Evolutionary conservation across 2,888 invertebrate species (phyloP).

Genomic region (Stenotaenia linearis): DNA sequence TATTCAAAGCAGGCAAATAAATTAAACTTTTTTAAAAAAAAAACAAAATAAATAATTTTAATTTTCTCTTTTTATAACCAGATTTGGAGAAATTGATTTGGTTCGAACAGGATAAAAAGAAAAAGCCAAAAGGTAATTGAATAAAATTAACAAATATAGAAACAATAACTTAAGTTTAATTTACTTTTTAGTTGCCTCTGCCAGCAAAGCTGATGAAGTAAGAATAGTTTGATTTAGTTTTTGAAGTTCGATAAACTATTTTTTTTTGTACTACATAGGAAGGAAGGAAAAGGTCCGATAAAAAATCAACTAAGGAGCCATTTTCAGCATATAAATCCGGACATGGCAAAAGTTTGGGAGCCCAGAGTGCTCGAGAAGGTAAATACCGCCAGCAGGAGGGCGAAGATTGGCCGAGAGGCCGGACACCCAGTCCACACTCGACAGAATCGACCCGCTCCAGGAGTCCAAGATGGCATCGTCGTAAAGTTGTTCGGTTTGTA

Average conservation of each 20-base stretch:
- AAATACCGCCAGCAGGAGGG: background rate
- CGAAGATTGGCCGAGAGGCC: background rate
- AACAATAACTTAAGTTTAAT: background rate
- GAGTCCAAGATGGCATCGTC: constrained; percentile 15
- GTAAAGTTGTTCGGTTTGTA: background rate
- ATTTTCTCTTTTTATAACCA: background rate
- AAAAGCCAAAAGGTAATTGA: background rate
- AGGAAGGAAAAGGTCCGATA: background rate
- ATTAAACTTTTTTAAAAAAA: background rate
- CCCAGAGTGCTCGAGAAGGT: background rate
- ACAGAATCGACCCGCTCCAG: constrained; percentile 3
- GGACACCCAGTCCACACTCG: background rate
- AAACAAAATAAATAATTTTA: background rate
- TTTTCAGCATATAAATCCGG: background rate
- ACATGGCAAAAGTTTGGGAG: background rate
- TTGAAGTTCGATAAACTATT: background rate
- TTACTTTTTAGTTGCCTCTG: background rate
- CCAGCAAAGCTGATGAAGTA: background rate
- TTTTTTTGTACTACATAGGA: background rate
- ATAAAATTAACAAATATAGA: background rate
- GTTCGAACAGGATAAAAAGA: constrained; percentile 1
- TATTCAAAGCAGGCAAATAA: constrained; percentile 33
- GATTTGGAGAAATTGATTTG: constrained; percentile 17
- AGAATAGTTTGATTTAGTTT: background rate
- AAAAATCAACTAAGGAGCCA: background rate